Evolutionary conservation across 2,888 invertebrate species (phyloP), one percentile per base, ranked within the genome.

Genomic region (Diarsia rubi): DNA sequence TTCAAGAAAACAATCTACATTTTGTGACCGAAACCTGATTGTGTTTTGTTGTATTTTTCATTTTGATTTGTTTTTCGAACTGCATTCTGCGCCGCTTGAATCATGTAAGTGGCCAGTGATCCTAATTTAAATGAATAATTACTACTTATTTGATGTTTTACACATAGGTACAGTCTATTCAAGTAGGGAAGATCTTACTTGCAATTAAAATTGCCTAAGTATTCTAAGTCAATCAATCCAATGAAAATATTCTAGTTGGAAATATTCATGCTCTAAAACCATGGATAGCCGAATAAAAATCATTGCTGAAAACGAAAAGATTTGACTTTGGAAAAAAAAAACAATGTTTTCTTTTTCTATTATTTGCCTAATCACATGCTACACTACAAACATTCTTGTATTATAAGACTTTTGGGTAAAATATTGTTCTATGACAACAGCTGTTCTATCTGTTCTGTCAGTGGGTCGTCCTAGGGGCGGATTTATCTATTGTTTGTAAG

Each of bases 101-200:
- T 69, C 69, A 42, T 73, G 83, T 83, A 82, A 85, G 83, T 83
- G 71, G 68, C 70, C 75, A 84, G 78, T 75, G 19, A 64, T 49
- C 9, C 21, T 63, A 24, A 4, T 44, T 31, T 3, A 1, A 31
- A 14, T 27, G n/a, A n/a, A n/a, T 37, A 21, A 16, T 1, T 21
- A 62, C 5, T n/a, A 31, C 9, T 24, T 16, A n/a, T 19, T 42
- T 3, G 24, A 14, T 1, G 47, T 8, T 47, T 21, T 2, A 45
- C 4, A 14, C 19, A 5, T 31, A n/a, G n/a, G n/a, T n/a, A 6
- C 4, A 1, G 31, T 19, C 3, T 31, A 21, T 37, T 37, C 37
- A 42, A 60, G 21, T 31, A 65, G 12, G 0, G n/a, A n/a, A n/a
- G n/a, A n/a, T n/a, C n/a, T n/a, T 44, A 9, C 11, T 19, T 11